A percentile compares a stretch with the other conserved stretches of the same genome.
Evolutionary conservation across 2,797 vertebrate species (phyloP).

Genomic region (Alectoris magna): DNA sequence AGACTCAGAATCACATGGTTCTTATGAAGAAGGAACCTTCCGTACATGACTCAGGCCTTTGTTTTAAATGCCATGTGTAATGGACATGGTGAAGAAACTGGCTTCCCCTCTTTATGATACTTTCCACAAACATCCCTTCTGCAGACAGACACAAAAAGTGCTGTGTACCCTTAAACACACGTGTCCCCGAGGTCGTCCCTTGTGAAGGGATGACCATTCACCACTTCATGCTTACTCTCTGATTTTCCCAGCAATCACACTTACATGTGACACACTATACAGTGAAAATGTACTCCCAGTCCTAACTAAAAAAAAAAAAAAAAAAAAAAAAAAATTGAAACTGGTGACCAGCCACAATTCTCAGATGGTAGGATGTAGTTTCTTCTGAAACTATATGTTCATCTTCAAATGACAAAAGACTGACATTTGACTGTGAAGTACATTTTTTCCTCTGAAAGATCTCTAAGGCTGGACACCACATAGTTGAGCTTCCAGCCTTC

Average conservation of each 20-base stretch:
- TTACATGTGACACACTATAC: background rate
- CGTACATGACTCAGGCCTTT: slow-evolving; percentile 7
- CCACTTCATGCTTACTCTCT: background rate
- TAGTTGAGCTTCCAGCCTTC: background rate
- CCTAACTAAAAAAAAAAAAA: background rate
- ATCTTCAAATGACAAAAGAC: background rate
- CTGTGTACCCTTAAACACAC: background rate
- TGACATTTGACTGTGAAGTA: background rate
- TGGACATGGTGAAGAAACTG: background rate
- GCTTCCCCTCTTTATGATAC: background rate
- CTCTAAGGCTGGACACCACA: background rate
- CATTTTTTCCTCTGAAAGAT: background rate
- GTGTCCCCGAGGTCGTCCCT: background rate
- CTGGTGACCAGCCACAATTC: background rate
- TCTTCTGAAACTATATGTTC: background rate
- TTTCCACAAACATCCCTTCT: background rate
- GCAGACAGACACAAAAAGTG: background rate
- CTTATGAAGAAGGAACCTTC: slow-evolving; percentile 9
- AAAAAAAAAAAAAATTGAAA: background rate
- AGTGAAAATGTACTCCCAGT: background rate
- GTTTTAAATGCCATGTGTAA: slow-evolving; percentile 22
- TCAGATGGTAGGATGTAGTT: background rate
- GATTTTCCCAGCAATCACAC: background rate
- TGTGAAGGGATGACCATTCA: background rate
- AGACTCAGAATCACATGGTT: slow-evolving; percentile 36